Evolutionary conservation across 2,797 vertebrate species (phyloP), one percentile per base, ranked within the genome.

Genomic region (Urocyon cinereoargenteus): DNA sequence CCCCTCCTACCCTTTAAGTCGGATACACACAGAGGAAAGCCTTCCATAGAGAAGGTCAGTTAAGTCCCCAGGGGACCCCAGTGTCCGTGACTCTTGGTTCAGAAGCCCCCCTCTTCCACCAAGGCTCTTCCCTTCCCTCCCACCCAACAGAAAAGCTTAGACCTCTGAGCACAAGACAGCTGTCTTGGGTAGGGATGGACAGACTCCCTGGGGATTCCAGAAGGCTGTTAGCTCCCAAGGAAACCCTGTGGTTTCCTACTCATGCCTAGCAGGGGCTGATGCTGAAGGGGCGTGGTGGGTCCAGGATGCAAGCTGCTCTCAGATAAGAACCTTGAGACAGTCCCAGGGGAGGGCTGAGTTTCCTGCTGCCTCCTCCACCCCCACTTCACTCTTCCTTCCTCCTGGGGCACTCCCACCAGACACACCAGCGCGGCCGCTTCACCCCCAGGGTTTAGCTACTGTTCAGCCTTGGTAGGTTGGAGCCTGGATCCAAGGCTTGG

Each of bases 371-470:
- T 93, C 95, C 86, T 81, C 61, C 31, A 15, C 26, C 36, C 55
- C n/a, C 55, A 45, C 55, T 49, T 51, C 82, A 61, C 79, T 96
- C 96, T 98, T 98, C 97, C 98, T 98, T 97, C 97, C 96, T 96
- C 81, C 62, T 31, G 13, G 91, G 75, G 75, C 68, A 21, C 95
- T 95, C 96, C 97, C 18, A 11, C 45, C 31, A 4, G 91, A 6
- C 62, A 53, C 24, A 15, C 49, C 49, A 31, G 57, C 73, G 28
- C 57, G 75, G 86, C 72, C 82, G 57, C 53, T 59, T 34, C 18
- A 64, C 31, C 40, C 22, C 22, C 15, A 53, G 66, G 8, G 19
- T 86, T 91, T 53, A 31, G 13, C 57, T 40, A 3, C 28, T 28
- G 53, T 51, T 91, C 81, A 78, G 9, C 49, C 68, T 86, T 57